Percentiles rank a stretch among this genome's conserved stretches.
These are phyloP conservation scores for Anhinga anhinga DNA, from an alignment of 2,113 vertebrate species.

Conservation along the genomic window DNA sequence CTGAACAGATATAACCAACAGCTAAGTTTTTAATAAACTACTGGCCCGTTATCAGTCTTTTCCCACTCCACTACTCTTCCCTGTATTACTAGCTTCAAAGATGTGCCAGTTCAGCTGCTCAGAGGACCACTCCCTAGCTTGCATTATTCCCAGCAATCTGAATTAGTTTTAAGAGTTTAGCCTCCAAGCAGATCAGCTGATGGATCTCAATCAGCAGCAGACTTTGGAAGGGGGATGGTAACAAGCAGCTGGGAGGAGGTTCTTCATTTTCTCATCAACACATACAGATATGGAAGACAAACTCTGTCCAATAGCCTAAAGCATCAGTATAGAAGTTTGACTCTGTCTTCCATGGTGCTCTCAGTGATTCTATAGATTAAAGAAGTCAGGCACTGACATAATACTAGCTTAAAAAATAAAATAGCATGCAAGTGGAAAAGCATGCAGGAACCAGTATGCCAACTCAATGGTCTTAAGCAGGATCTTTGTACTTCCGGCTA, in stretches of 20 bases:
- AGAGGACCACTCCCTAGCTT: not conserved
- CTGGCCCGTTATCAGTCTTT: not conserved
- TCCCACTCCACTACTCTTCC: not conserved
- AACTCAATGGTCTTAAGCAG: not conserved
- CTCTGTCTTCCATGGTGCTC: not conserved
- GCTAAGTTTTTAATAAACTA: not conserved
- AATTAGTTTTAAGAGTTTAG: not conserved
- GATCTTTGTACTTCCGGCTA: not conserved
- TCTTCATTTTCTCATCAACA: not conserved
- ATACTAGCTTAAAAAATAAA: not conserved
- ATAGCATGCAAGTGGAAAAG: fast-evolving
- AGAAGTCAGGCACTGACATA: not conserved
- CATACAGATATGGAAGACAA: not conserved
- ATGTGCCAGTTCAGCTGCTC: slow-evolving; percentile 25
- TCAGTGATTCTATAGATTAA: not conserved
- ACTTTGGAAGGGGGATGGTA: not conserved
- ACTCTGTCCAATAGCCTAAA: not conserved
- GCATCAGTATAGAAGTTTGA: not conserved
- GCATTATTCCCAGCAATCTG: not conserved
- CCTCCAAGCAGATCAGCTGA: slow-evolving; percentile 12
- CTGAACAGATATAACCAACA: not conserved
- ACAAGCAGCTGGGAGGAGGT: slow-evolving; percentile 7
- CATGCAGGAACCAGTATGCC: not conserved
- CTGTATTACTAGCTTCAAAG: not conserved
- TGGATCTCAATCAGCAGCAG: not conserved